A percentile compares a stretch with the other conserved stretches of the same genome.
Conservation (phyloP, 1,140 invertebrate genomes). For the Archivesica marissinica region DNA sequence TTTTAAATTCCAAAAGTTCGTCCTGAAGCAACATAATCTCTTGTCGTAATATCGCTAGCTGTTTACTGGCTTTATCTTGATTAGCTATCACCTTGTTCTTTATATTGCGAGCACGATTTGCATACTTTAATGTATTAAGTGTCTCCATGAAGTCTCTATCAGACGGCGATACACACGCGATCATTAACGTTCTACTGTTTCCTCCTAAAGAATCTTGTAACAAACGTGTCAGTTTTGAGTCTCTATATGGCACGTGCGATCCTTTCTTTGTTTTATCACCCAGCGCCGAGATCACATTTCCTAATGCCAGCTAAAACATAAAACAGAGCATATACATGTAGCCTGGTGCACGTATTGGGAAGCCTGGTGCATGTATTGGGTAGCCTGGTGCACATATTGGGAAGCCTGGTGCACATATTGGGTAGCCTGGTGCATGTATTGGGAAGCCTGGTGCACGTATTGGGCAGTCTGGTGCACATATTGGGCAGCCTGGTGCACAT, state of each 20-base stretch:
- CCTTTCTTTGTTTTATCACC: slow-evolving; percentile 84
- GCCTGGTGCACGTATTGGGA: too few species aligned
- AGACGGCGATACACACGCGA: slow-evolving; percentile 98
- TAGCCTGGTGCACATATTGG: too few species aligned
- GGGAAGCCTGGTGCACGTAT: too few species aligned
- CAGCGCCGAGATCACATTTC: slow-evolving; percentile 86
- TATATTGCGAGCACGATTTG: slow-evolving; percentile 98
- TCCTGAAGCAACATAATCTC: slow-evolving; percentile 95
- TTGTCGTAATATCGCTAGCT: slow-evolving; percentile 92
- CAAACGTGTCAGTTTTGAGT: slow-evolving; percentile 85
- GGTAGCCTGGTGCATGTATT: too few species aligned
- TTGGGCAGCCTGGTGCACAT: too few species aligned
- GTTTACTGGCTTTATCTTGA: slow-evolving; percentile 96
- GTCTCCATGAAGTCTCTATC: slow-evolving; percentile 99
- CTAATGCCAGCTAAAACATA: slow-evolving; percentile 89
- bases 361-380: too few species aligned
- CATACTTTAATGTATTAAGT: slow-evolving; percentile 98
- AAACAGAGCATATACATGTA: not conserved
- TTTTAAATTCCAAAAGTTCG: slow-evolving; percentile 97
- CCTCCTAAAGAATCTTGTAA: slow-evolving; percentile 98
- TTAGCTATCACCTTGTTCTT: slow-evolving; percentile 96
- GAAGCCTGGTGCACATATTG: too few species aligned
- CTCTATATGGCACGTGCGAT: slow-evolving; percentile 85
- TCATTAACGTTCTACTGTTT: slow-evolving; percentile 98
- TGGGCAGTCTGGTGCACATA: too few species aligned